Evolutionary conservation across 1,140 invertebrate genomes (phyloP).

Genomic region (Lordiphosa mommai): DNA sequence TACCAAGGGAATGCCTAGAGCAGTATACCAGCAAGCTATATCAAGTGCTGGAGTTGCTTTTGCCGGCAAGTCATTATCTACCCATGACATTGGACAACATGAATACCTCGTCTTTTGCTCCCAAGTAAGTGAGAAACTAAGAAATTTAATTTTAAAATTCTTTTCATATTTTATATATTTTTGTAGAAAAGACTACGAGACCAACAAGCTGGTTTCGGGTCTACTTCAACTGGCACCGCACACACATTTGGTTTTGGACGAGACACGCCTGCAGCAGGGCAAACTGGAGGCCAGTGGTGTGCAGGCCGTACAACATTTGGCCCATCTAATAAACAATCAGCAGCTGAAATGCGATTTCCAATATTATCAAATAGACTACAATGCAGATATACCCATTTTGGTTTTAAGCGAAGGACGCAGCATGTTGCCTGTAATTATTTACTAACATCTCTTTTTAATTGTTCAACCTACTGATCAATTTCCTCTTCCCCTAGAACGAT

Average conservation of each 20-base stretch:
- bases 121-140: slow-evolving; percentile 84
- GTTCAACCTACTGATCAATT: not conserved
- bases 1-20: slow-evolving; percentile 82
- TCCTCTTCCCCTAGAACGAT: slow-evolving; percentile 84
- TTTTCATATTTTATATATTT: slow-evolving; percentile 19
- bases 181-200: slow-evolving; percentile 90
- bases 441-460: not conserved
- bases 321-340: slow-evolving; percentile 88
- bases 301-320: slow-evolving; percentile 84
- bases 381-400: slow-evolving; percentile 89
- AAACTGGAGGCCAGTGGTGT: slow-evolving; percentile 86
- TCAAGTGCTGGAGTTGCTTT: slow-evolving; percentile 85
- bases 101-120: slow-evolving; percentile 87
- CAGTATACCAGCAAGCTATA: slow-evolving; percentile 85
- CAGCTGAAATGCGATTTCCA: slow-evolving; percentile 93
- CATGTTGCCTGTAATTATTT: slow-evolving; percentile 85
- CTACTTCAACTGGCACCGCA: slow-evolving; percentile 89
- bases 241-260: slow-evolving; percentile 92
- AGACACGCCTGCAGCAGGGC: slow-evolving; percentile 89
- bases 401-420: slow-evolving; percentile 93
- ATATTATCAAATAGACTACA: slow-evolving; percentile 90
- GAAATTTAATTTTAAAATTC: not conserved
- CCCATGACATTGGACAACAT: slow-evolving; percentile 89
- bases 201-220: slow-evolving; percentile 90
- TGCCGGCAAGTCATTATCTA: slow-evolving; percentile 90